These are phyloP conservation scores for Pardalotus punctatus DNA, from an alignment of 2,113 vertebrate species.

Conservation along the genomic window DNA sequence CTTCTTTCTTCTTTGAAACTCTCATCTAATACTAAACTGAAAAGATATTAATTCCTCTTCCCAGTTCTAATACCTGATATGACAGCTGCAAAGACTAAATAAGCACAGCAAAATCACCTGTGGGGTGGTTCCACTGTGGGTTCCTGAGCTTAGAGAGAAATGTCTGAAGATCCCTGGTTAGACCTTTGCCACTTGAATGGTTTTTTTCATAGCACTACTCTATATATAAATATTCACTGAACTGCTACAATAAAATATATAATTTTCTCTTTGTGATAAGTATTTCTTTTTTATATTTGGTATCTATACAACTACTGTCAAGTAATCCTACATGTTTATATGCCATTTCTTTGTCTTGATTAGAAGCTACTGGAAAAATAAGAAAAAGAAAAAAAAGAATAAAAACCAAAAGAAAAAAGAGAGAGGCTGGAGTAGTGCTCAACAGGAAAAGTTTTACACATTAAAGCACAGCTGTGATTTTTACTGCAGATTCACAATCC, in stretches of 20 bases:
- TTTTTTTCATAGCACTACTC: neutral
- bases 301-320: neutral
- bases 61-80: neutral
- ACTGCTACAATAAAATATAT: neutral
- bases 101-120: neutral
- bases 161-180: neutral
- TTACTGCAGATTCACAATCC: neutral
- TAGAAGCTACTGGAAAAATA: neutral
- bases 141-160: neutral
- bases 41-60: neutral
- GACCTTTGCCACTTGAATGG: neutral
- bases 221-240: neutral
- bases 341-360: neutral
- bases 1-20: neutral
- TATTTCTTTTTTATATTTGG: neutral
- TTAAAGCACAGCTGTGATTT: constrained; percentile 35
- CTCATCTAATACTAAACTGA: neutral
- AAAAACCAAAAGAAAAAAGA: neutral
- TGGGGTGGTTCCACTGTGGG: neutral
- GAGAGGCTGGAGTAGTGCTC: neutral
- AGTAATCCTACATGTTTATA: neutral
- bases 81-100: neutral
- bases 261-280: neutral
- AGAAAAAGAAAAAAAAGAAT: neutral
- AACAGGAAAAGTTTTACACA: constrained; percentile 10